Conservation (phyloP, 1,140 invertebrate genomes). For the Sitodiplosis mosellana region DNA sequence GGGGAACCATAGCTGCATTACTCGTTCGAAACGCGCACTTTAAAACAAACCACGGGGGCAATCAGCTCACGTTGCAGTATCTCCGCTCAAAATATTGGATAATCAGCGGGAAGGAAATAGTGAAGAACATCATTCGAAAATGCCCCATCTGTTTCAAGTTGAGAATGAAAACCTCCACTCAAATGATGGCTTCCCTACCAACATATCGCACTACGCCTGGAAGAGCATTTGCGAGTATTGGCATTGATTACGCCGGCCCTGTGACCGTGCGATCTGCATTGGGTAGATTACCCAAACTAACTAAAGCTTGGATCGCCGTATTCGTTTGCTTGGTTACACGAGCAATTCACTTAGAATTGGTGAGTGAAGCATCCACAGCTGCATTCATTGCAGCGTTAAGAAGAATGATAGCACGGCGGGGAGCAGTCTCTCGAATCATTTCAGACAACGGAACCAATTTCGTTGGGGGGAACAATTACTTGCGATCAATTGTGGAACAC, state of each 20-base stretch:
- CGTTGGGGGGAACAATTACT: constrained; percentile 7
- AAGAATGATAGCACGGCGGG: constrained; percentile 17
- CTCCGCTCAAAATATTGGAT: too few species aligned
- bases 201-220: too few species aligned
- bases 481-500: not conserved
- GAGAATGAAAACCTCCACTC: too few species aligned
- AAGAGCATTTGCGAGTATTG: constrained; percentile 1
- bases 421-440: constrained; percentile 11
- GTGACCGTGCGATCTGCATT: constrained; percentile 1
- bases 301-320: constrained; percentile 14
- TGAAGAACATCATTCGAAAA: too few species aligned
- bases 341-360: constrained; percentile 16
- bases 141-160: too few species aligned
- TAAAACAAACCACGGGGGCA: not conserved
- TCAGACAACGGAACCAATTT: constrained; percentile 22
- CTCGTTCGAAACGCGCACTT: not conserved
- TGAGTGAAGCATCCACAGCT: constrained; percentile 12
- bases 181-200: too few species aligned
- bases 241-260: constrained; percentile 6
- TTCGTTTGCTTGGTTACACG: constrained; percentile 13
- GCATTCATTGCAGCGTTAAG: constrained; percentile 15
- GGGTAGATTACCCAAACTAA: constrained; percentile 1
- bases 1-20: too few species aligned
- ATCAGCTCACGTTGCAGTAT: too few species aligned
- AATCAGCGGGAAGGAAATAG: too few species aligned